A percentile compares a stretch with the other conserved stretches of the same genome.
phyloP scores from a whole-genome alignment of 2,113 vertebrate species.

The Sceloporus tristichus region DNA sequence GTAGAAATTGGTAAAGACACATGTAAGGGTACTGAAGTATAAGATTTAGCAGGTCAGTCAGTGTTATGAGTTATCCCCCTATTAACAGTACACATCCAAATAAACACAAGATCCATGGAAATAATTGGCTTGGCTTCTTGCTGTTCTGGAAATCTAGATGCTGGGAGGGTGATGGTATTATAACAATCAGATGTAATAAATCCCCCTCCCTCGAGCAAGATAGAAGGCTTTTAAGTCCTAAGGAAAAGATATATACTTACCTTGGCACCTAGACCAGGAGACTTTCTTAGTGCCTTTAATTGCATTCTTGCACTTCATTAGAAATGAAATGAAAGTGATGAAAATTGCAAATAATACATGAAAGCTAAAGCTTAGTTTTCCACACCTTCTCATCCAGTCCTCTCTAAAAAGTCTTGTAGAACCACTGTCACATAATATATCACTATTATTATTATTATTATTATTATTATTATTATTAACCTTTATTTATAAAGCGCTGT shows the following conservation, averaged over 20 bases:
- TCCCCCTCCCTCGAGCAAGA: neutral
- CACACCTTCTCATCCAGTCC: neutral
- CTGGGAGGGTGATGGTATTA: conserved; percentile 7
- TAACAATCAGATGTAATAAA: conserved; percentile 45
- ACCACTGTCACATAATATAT: conserved; percentile 25
- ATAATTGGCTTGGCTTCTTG: conserved; percentile 3
- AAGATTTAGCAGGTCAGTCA: neutral
- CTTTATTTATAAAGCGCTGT: too few relatives aligned
- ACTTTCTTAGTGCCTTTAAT: neutral
- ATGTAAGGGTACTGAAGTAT: neutral
- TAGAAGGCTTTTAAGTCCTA: conserved; percentile 38
- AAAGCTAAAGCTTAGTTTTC: neutral
- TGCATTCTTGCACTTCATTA: conserved; percentile 8
- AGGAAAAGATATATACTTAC: conserved; percentile 7
- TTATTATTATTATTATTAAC: too few relatives aligned
- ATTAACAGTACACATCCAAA: neutral
- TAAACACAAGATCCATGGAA: neutral
- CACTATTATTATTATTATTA: neutral
- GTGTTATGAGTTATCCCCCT: neutral
- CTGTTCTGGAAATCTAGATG: conserved; percentile 15
- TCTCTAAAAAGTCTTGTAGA: neutral
- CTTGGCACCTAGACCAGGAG: neutral
- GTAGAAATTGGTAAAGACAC: neutral
- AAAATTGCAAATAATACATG: neutral
- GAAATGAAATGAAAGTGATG: conserved; percentile 5